Conservation (phyloP, 2,113 vertebrate genomes). For the Pyrgilauda ruficollis region DNA sequence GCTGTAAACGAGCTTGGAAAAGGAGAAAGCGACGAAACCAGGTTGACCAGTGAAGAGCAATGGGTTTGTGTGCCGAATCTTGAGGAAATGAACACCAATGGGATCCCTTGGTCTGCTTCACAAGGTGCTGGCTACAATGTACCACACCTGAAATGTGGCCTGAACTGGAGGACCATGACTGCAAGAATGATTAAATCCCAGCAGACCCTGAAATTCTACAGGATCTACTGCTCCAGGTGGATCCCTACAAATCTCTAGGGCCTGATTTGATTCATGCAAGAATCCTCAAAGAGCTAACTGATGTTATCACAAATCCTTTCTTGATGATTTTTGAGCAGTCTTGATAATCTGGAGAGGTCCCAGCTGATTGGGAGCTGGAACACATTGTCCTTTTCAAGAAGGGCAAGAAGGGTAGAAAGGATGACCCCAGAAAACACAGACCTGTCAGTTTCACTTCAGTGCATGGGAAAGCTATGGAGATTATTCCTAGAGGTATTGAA, state of each 20-base stretch:
- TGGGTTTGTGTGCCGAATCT: neutral
- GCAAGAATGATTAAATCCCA: neutral
- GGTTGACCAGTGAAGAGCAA: neutral
- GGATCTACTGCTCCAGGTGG: neutral
- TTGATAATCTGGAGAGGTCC: neutral
- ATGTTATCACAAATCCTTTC: neutral
- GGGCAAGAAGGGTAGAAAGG: neutral
- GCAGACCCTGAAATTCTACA: neutral
- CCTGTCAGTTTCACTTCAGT: neutral
- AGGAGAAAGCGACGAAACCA: neutral
- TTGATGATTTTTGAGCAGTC: neutral
- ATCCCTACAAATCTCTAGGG: neutral
- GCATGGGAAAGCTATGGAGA: neutral
- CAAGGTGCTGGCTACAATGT: neutral
- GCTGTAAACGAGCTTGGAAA: neutral
- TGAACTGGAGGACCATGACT: neutral
- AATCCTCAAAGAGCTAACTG: neutral
- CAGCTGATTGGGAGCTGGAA: neutral
- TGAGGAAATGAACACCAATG: rapidly evolving
- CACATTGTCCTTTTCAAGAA: neutral
- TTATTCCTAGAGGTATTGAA: neutral
- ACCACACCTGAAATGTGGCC: neutral
- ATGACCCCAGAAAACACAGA: neutral
- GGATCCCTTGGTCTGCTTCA: neutral
- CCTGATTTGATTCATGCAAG: neutral